Evolutionary conservation across 1,140 invertebrate genomes (phyloP).

Genomic region (Calliopsis andreniformis): DNA sequence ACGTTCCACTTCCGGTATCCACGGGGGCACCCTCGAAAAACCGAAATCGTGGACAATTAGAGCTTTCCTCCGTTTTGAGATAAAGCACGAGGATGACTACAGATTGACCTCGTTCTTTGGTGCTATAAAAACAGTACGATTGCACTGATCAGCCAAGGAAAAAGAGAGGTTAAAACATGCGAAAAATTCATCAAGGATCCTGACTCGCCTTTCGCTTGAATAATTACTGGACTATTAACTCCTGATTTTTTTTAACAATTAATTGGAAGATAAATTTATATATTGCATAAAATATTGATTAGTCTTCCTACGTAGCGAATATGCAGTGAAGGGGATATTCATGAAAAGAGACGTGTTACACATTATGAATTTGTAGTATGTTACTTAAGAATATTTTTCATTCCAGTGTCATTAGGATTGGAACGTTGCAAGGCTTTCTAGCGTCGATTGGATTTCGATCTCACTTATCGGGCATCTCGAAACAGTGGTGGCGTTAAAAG

Average conservation of each 20-base stretch:
- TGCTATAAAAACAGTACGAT: not conserved
- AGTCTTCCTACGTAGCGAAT: not conserved
- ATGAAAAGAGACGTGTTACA: not conserved
- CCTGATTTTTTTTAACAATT: not conserved
- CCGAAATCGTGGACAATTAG: not conserved
- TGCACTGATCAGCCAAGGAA: not conserved
- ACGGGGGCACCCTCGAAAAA: conserved; percentile 21
- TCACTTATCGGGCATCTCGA: conserved; percentile 11
- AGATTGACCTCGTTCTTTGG: conserved; percentile 16
- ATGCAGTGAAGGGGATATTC: not conserved
- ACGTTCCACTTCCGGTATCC: conserved; percentile 34
- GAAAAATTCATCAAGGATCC: conserved; percentile 5
- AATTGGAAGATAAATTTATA: not conserved
- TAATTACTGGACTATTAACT: not conserved
- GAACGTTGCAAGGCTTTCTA: not conserved
- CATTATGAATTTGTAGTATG: not conserved
- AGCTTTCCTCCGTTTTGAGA: not conserved
- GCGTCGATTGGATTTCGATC: not conserved
- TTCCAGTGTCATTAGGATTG: not conserved
- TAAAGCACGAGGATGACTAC: too few relatives aligned
- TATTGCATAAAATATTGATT: not conserved
- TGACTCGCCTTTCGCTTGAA: not conserved
- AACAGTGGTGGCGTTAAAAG: conserved; percentile 1
- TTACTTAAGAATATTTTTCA: not conserved
- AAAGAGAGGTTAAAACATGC: not conserved